Evolutionary conservation across 2,888 invertebrate species (phyloP).

Genomic region (Bruchidius siliquastri): DNA sequence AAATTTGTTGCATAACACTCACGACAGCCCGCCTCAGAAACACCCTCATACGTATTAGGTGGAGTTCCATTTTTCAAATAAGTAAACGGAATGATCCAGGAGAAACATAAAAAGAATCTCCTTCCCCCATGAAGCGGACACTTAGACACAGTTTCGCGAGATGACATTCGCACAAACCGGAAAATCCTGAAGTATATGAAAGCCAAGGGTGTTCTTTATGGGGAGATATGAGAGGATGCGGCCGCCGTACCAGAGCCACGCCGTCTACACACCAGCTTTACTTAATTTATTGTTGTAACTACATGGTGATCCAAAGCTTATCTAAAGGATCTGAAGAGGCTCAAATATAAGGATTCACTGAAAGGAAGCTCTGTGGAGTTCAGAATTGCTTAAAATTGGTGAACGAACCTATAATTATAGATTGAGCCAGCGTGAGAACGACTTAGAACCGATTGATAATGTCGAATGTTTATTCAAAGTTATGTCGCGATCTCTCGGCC

Average conservation of each 20-base stretch:
- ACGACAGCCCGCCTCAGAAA: background rate
- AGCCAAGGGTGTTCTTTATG: background rate
- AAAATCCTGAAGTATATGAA: background rate
- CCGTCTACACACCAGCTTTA: background rate
- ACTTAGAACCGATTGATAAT: too few species aligned
- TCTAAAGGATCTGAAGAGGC: too few species aligned
- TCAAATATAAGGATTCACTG: too few species aligned
- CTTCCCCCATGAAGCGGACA: background rate
- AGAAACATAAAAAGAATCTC: background rate
- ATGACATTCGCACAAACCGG: background rate
- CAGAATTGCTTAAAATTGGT: too few species aligned
- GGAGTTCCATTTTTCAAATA: background rate
- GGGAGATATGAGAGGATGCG: background rate
- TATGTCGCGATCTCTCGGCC: too few species aligned
- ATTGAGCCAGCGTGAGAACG: too few species aligned
- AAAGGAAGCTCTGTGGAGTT: too few species aligned
- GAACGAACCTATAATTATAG: too few species aligned
- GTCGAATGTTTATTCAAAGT: too few species aligned
- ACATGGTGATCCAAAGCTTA: background rate
- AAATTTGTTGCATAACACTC: too few species aligned
- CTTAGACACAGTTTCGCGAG: background rate
- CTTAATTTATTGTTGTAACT: background rate
- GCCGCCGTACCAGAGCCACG: too few species aligned
- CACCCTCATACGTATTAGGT: background rate
- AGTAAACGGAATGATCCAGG: background rate